Conservation (phyloP, 2,888 invertebrate species). For the Diarsia rubi region DNA sequence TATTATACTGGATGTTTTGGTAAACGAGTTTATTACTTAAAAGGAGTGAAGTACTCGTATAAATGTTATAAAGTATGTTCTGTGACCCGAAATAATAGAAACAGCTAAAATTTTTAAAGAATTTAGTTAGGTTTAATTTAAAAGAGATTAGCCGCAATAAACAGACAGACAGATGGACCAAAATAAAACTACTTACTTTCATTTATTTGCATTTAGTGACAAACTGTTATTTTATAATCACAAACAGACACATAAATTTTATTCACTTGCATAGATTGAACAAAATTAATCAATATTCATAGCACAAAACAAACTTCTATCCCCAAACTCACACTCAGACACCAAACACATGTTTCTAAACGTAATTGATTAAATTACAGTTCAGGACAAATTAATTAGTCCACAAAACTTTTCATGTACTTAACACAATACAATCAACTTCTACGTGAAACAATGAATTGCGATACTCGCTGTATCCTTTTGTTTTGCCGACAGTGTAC, state of each 20-base stretch:
- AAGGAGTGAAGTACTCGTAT: background rate
- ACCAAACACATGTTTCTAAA: background rate
- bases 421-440: conserved; percentile 40
- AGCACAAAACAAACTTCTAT: background rate
- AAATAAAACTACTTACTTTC: too few relatives aligned
- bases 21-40: background rate
- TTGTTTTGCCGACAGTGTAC: conserved; percentile 48
- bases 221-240: too few relatives aligned
- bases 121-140: too few relatives aligned
- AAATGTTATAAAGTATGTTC: background rate
- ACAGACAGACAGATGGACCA: too few relatives aligned
- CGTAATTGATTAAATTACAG: conserved; percentile 40
- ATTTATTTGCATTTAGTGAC: too few relatives aligned
- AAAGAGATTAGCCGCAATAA: too few relatives aligned
- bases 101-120: background rate
- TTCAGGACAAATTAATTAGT: conserved; percentile 46
- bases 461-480: conserved; percentile 20
- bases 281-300: background rate
- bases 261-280: too few relatives aligned
- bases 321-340: background rate
- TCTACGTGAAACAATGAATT: conserved; percentile 40
- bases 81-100: background rate
- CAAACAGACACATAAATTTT: too few relatives aligned
- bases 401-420: conserved; percentile 35
- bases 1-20: background rate